Percentiles rank a stretch among this genome's conserved stretches.
Evolutionary conservation across 2,113 vertebrate species (phyloP).

Genomic region (Labrus mixtus): DNA sequence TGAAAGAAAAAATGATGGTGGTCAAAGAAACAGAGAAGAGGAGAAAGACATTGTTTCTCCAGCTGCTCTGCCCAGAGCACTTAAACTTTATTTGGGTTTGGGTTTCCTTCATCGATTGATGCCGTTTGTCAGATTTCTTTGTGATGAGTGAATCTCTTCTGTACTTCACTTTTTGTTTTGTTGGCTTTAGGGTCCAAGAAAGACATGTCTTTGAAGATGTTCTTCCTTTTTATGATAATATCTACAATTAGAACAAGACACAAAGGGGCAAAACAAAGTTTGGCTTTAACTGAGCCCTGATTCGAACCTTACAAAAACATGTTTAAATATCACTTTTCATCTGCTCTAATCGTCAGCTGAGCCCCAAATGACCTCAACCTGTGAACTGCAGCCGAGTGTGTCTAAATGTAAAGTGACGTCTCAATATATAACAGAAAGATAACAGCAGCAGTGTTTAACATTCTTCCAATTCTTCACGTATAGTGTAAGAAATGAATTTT

Average conservation of each 20-base stretch:
- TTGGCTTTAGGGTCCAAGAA: constrained; percentile 57
- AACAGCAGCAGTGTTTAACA: constrained; percentile 35
- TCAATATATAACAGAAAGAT: constrained; percentile 20
- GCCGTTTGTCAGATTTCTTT: constrained; percentile 72
- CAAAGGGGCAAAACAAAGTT: constrained; percentile 67
- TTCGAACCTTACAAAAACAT: constrained; percentile 39
- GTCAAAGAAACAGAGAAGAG: not conserved
- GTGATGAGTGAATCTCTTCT: constrained; percentile 71
- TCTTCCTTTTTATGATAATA: constrained; percentile 62
- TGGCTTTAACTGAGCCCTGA: constrained; percentile 63
- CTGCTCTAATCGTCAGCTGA: constrained; percentile 6
- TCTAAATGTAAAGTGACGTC: constrained; percentile 36
- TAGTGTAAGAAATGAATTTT: constrained; percentile 15
- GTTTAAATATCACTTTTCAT: constrained; percentile 38
- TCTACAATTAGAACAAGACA: constrained; percentile 67
- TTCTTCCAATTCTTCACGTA: constrained; percentile 36
- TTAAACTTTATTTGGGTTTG: constrained; percentile 69
- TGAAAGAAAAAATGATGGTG: constrained; percentile 46
- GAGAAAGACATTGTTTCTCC: constrained; percentile 32
- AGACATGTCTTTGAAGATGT: constrained; percentile 46
- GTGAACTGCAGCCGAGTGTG: constrained; percentile 16
- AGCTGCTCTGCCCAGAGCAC: constrained; percentile 46
- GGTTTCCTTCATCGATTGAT: constrained; percentile 70
- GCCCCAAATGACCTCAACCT: constrained; percentile 32
- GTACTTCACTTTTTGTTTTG: constrained; percentile 41